Evolutionary conservation across 2,797 vertebrate genomes (phyloP).

Genomic region (Glyptemys insculpta): DNA sequence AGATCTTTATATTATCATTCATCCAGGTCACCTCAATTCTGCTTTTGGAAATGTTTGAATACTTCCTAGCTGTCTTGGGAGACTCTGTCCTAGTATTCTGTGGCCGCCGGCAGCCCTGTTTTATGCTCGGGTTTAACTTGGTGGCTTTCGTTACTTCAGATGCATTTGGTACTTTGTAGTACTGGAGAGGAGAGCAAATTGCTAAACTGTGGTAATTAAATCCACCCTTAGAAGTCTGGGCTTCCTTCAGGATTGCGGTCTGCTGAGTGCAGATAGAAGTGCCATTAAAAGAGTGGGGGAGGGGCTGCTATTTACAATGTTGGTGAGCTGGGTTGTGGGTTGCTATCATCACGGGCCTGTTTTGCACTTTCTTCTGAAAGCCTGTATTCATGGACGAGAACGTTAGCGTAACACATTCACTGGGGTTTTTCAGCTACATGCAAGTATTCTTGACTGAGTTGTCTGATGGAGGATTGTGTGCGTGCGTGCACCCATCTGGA

Average conservation of each 20-base stretch:
- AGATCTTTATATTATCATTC: neutral
- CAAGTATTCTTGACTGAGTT: fast-evolving
- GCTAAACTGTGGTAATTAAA: neutral
- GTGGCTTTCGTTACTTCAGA: neutral
- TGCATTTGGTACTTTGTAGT: neutral
- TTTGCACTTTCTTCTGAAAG: neutral
- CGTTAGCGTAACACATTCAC: neutral
- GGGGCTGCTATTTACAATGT: fast-evolving
- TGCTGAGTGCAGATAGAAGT: neutral
- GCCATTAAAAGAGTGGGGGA: neutral
- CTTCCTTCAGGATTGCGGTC: neutral
- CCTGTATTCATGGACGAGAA: neutral
- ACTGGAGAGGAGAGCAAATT: neutral
- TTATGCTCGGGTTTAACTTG: neutral
- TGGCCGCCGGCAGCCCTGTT: neutral
- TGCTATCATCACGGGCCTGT: neutral
- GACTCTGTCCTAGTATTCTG: neutral
- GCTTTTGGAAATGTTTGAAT: neutral
- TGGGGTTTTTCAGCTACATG: neutral
- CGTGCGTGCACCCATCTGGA: neutral
- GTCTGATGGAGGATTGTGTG: fast-evolving
- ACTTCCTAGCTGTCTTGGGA: neutral
- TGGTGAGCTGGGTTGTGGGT: neutral
- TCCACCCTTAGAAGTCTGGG: neutral
- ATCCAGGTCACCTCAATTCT: neutral